These are phyloP conservation scores for Oasisia sp. DNA, from an alignment of 2,888 invertebrate species.

Conservation along the genomic window DNA sequence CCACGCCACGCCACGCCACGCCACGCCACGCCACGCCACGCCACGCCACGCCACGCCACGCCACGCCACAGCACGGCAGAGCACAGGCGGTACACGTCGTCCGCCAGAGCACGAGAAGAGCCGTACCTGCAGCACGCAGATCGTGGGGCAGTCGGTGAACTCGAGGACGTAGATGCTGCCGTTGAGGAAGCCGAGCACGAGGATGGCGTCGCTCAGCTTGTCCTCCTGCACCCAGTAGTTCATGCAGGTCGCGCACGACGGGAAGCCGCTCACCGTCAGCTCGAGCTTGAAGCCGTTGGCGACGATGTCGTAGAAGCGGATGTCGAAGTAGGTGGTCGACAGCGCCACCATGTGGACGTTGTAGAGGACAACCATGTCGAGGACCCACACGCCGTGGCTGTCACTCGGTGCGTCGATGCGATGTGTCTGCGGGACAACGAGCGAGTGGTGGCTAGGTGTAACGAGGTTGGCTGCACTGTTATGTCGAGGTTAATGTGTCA, in stretches of 20 bases:
- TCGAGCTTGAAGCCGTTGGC: constrained; percentile 25
- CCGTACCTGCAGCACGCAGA: constrained; percentile 32
- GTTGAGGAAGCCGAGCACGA: constrained; percentile 79
- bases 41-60: too few species aligned
- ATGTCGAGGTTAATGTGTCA: too few species aligned
- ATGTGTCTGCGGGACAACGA: not conserved
- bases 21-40: too few species aligned
- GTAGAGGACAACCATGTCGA: constrained; percentile 79
- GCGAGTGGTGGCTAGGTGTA: not conserved
- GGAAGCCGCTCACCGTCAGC: constrained; percentile 72
- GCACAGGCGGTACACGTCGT: too few species aligned
- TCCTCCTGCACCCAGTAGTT: constrained; percentile 64
- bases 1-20: too few species aligned
- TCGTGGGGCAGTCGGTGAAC: constrained; percentile 28
- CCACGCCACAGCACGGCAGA: too few species aligned
- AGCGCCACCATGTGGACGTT: constrained; percentile 83
- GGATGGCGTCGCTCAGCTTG: constrained; percentile 33
- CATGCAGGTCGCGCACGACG: constrained; percentile 71
- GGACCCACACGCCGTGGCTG: constrained; percentile 70
- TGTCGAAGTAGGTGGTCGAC: constrained; percentile 81
- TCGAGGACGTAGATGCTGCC: constrained; percentile 68
- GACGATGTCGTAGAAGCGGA: constrained; percentile 76
- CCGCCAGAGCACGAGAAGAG: too few species aligned
- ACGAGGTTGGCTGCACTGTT: too few species aligned
- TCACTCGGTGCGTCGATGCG: not conserved